phyloP scores from a whole-genome alignment of 1,140 invertebrate species.

The Anastrepha ludens region DNA sequence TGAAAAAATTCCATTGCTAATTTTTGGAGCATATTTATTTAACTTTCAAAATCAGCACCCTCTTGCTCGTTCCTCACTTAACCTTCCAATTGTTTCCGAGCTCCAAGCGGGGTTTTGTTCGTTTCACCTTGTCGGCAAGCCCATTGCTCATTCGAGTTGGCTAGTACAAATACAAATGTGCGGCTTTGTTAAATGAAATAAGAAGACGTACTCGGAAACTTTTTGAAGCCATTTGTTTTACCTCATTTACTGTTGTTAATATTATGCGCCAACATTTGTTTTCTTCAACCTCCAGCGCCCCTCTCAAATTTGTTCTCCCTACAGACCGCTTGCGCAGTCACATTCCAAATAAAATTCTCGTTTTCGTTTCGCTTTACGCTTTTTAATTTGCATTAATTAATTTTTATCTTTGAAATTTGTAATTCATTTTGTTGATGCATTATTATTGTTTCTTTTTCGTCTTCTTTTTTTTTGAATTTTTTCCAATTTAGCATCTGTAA shows the following conservation, averaged over 20 bases:
- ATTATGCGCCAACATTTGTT: conserved; percentile 12
- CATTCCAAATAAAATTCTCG: conserved; percentile 32
- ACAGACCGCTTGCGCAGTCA: neutral
- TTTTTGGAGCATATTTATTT: neutral
- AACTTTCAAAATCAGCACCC: conserved; percentile 16
- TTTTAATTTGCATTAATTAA: conserved; percentile 48
- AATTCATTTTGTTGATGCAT: neutral
- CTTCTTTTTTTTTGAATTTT: neutral
- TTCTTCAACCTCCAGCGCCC: neutral
- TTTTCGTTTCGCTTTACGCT: conserved; percentile 31
- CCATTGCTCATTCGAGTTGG: neutral
- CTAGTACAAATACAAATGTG: neutral
- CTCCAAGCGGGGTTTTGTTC: neutral
- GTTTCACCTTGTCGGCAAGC: neutral
- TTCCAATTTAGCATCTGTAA: no score
- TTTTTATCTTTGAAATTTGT: conserved; percentile 2
- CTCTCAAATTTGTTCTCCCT: neutral
- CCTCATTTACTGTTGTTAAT: conserved; percentile 32
- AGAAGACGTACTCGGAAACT: neutral
- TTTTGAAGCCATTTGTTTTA: neutral
- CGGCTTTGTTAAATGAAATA: neutral
- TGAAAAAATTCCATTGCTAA: conserved; percentile 38
- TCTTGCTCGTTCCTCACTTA: neutral
- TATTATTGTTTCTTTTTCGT: neutral
- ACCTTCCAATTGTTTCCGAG: neutral